These are phyloP conservation scores for Hylomyscus alleni DNA, from an alignment of 2,797 vertebrate genomes.

Conservation along the genomic window DNA sequence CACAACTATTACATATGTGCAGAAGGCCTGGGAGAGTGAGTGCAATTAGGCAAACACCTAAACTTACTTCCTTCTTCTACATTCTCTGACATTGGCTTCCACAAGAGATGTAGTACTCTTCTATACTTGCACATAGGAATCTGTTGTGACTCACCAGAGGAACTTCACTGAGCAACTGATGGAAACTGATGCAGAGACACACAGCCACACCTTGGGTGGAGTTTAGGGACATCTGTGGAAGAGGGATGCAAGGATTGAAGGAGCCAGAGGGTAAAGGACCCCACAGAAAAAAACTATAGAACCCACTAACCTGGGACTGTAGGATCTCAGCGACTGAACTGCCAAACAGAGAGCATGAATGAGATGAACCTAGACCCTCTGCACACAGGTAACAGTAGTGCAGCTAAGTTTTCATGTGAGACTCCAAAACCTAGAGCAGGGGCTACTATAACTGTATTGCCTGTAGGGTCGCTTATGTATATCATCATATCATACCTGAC, in stretches of 20 bases:
- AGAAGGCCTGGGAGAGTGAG: background rate
- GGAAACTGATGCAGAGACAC: background rate
- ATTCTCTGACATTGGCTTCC: background rate
- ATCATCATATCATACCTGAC: background rate
- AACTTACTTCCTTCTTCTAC: background rate
- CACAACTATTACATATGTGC: background rate
- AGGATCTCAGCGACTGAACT: background rate
- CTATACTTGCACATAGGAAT: background rate
- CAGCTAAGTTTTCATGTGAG: background rate
- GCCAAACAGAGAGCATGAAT: background rate
- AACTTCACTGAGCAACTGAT: background rate
- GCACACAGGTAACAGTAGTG: background rate
- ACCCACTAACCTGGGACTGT: background rate
- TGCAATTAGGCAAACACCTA: background rate
- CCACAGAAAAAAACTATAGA: background rate
- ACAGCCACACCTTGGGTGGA: background rate
- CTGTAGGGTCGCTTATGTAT: background rate
- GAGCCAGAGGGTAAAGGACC: background rate
- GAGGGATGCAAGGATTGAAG: background rate
- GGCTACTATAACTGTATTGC: background rate
- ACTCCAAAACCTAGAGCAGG: background rate
- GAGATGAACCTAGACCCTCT: background rate
- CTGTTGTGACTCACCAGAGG: fast-evolving
- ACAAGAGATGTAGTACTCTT: background rate
- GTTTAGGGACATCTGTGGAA: background rate